Conservation (phyloP, 2,113 vertebrate species). For the Symphodus melops region DNA sequence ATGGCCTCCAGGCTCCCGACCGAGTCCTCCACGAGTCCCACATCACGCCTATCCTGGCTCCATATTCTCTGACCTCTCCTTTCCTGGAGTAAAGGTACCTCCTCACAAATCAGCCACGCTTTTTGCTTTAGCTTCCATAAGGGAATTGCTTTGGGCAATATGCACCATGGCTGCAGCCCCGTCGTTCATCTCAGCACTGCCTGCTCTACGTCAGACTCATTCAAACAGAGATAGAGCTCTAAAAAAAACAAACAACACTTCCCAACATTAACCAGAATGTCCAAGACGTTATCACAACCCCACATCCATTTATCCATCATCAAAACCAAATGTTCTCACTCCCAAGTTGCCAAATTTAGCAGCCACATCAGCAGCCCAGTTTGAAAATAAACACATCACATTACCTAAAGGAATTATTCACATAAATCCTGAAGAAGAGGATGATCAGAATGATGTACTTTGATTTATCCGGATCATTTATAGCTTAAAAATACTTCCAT, state of each 20-base stretch:
- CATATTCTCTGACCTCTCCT: neutral
- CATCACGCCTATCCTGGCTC: neutral
- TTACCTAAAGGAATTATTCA: too few species aligned
- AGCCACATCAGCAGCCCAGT: too few species aligned
- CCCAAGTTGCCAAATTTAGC: too few species aligned
- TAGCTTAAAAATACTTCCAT: too few species aligned
- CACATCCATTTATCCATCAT: too few species aligned
- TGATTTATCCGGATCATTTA: too few species aligned
- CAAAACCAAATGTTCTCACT: too few species aligned
- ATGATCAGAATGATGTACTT: too few species aligned
- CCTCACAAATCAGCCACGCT: slow-evolving; percentile 26
- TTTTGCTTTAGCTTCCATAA: slow-evolving; percentile 20
- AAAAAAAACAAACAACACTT: neutral
- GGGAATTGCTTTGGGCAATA: slow-evolving; percentile 3
- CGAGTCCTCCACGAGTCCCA: neutral
- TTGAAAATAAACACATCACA: too few species aligned
- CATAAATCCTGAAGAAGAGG: too few species aligned
- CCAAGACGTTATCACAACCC: too few species aligned
- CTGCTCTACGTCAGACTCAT: neutral
- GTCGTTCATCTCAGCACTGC: slow-evolving; percentile 1
- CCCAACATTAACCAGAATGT: neutral
- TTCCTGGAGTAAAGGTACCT: slow-evolving; percentile 4
- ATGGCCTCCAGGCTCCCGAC: slow-evolving; percentile 8
- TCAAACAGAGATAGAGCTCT: neutral
- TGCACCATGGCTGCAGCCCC: neutral